A percentile compares a stretch with the other conserved stretches of the same genome.
phyloP scores from a whole-genome alignment of 2,888 invertebrate species.

The Phania funesta region DNA sequence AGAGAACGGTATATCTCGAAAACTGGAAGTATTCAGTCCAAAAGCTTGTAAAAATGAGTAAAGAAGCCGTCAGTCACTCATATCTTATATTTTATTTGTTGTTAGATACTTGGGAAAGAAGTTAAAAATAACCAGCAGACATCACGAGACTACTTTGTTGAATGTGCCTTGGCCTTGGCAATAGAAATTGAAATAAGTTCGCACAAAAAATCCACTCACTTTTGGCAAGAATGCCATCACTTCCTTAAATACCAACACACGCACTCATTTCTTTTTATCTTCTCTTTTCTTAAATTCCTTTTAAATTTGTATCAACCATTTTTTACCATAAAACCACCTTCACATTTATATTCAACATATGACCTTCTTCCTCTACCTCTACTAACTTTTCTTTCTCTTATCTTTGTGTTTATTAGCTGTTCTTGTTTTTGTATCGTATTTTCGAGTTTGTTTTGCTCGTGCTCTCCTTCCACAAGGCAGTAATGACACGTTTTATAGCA shows the following conservation, averaged over 20 bases:
- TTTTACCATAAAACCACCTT: constrained; percentile 8
- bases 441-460: constrained; percentile 65
- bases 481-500: constrained; percentile 61
- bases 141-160: no score
- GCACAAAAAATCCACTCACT: background rate
- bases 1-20: no score
- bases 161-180: no score
- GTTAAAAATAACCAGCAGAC: no score
- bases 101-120: no score
- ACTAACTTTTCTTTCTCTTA: constrained; percentile 1
- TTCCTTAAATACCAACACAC: background rate
- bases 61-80: no score
- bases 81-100: no score
- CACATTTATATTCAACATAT: constrained; percentile 41
- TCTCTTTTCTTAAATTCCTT: constrained; percentile 4
- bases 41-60: no score
- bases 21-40: no score
- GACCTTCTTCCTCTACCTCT: constrained; percentile 38
- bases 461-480: constrained; percentile 38
- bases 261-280: background rate
- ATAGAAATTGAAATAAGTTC: background rate
- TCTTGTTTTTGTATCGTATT: constrained; percentile 36
- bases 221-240: background rate
- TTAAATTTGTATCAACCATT: constrained; percentile 14
- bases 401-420: background rate